Conservation (phyloP, 2,888 invertebrate species). For the Amiota minor region DNA sequence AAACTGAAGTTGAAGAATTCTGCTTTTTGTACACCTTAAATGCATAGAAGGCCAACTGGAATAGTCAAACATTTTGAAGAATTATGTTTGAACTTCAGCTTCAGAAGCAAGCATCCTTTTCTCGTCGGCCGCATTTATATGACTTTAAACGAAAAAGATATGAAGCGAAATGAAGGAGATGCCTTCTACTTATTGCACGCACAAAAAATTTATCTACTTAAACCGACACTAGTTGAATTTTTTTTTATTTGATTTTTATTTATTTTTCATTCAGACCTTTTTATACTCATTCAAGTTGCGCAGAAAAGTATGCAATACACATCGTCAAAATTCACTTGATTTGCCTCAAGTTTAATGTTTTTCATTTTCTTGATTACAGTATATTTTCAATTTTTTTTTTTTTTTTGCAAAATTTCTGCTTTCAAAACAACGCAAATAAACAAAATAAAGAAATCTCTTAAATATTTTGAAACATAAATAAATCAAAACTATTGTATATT, state of each 20-base stretch:
- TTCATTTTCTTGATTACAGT: too few relatives aligned
- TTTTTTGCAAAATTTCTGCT: too few relatives aligned
- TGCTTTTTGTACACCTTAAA: neutral
- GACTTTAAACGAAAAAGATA: neutral
- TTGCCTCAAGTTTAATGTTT: neutral
- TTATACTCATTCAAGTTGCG: neutral
- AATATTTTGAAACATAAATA: too few relatives aligned
- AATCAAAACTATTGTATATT: too few relatives aligned
- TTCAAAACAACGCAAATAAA: too few relatives aligned
- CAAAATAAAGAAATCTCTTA: too few relatives aligned
- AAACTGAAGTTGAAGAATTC: neutral
- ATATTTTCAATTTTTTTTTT: too few relatives aligned
- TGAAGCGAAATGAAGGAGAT: neutral
- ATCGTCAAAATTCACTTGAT: neutral
- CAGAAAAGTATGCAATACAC: constrained; percentile 12
- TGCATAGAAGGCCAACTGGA: neutral
- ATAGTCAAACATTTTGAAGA: neutral
- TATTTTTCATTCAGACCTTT: neutral
- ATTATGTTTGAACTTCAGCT: constrained; percentile 20
- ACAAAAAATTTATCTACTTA: constrained; percentile 20
- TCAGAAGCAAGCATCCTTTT: neutral
- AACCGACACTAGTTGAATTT: constrained; percentile 20
- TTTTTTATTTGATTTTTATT: neutral
- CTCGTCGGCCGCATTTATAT: neutral
- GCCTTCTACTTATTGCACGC: constrained; percentile 19